These are phyloP conservation scores for Lagopus muta DNA, from an alignment of 2,113 vertebrate genomes.

Conservation along the genomic window DNA sequence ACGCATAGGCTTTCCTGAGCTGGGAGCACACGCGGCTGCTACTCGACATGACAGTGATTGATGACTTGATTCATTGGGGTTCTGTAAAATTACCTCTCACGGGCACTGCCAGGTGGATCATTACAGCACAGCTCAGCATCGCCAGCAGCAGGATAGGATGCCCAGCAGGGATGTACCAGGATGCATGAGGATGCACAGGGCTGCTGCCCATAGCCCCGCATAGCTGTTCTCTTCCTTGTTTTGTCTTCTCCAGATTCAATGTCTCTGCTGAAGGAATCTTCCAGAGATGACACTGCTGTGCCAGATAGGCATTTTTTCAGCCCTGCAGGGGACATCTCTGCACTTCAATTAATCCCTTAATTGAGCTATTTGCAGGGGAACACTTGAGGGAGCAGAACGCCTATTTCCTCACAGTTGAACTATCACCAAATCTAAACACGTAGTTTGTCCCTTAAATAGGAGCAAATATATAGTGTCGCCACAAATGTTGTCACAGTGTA, in stretches of 20 bases:
- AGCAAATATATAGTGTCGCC: background rate
- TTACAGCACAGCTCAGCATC: background rate
- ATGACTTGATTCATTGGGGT: constrained; percentile 59
- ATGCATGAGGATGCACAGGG: background rate
- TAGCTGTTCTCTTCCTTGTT: background rate
- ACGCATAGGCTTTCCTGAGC: constrained; percentile 67
- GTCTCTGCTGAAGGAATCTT: background rate
- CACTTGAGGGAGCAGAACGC: background rate
- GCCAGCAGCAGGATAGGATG: background rate
- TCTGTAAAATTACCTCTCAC: constrained; percentile 15
- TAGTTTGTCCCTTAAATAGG: constrained; percentile 16
- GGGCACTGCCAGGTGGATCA: constrained; percentile 39
- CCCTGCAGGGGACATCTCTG: background rate
- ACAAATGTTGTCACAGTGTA: background rate
- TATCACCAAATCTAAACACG: background rate
- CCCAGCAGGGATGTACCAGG: constrained; percentile 20
- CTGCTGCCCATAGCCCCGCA: background rate
- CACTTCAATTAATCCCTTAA: constrained; percentile 61
- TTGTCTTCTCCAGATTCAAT: background rate
- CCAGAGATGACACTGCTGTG: background rate
- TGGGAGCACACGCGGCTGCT: constrained; percentile 2
- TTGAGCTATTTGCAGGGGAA: constrained; percentile 52
- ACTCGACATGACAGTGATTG: constrained; percentile 56
- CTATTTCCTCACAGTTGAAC: background rate
- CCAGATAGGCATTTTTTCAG: constrained; percentile 28